A percentile compares a stretch with the other conserved stretches of the same genome.
phyloP scores from a whole-genome alignment of 2,113 vertebrate species.

The Halcyon malimbica region DNA sequence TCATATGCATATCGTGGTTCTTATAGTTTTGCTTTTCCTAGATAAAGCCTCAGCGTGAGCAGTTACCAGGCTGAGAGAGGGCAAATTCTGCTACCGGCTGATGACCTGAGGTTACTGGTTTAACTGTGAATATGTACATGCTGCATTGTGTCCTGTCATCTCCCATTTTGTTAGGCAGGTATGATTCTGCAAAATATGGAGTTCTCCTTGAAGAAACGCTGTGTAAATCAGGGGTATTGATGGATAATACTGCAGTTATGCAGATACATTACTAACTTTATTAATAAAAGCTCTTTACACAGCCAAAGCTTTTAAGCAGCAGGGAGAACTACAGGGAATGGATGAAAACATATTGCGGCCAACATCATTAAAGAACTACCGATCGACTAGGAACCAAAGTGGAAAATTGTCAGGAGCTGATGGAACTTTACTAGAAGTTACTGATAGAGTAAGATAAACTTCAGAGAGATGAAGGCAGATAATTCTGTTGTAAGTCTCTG shows the following conservation, averaged over 20 bases:
- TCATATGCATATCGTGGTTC: background rate
- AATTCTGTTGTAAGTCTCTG: background rate
- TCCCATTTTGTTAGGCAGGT: background rate
- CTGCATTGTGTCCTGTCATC: background rate
- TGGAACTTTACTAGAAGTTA: background rate
- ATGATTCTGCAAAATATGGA: background rate
- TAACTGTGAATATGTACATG: background rate
- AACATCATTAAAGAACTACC: background rate
- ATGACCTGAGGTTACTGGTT: background rate
- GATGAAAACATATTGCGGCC: background rate
- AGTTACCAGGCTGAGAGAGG: background rate
- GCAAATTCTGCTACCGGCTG: background rate
- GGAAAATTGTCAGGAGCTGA: background rate
- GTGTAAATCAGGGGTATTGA: background rate
- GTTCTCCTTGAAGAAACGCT: background rate
- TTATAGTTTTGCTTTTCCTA: background rate
- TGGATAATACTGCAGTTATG: background rate
- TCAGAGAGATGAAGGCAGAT: background rate
- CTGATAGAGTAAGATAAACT: constrained; percentile 9
- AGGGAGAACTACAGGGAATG: background rate
- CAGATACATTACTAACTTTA: background rate
- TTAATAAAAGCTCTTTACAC: background rate
- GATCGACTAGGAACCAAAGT: background rate
- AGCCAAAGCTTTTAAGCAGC: background rate
- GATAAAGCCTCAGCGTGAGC: background rate